Evolutionary conservation across 2,888 invertebrate species (phyloP).

Genomic region (Nysson spinosus): DNA sequence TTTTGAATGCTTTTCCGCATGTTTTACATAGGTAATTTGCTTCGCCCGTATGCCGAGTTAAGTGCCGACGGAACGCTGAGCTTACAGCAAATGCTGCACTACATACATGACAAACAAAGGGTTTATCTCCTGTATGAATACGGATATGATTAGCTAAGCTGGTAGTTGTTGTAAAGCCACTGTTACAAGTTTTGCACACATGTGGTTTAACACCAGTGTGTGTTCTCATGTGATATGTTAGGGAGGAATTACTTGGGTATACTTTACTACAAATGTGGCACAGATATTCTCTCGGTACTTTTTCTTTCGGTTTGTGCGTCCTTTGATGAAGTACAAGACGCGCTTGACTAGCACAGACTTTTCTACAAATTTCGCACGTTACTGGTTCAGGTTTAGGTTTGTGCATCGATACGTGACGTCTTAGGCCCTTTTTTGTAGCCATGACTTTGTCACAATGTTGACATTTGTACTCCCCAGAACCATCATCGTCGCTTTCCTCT

Average conservation of each 20-base stretch:
- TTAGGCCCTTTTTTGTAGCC: constrained; percentile 74
- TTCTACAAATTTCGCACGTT: constrained; percentile 73
- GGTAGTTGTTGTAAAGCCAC: constrained; percentile 75
- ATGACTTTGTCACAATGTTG: constrained; percentile 75
- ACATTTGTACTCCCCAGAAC: constrained; percentile 72
- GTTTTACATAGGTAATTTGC: constrained; percentile 76
- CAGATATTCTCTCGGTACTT: constrained; percentile 73
- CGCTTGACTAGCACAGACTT: constrained; percentile 74
- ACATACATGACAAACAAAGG: constrained; percentile 75
- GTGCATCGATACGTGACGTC: constrained; percentile 74
- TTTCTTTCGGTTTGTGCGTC: constrained; percentile 75
- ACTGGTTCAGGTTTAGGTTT: constrained; percentile 75
- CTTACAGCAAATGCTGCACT: constrained; percentile 76
- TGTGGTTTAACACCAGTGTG: constrained; percentile 75
- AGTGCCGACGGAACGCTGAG: constrained; percentile 72
- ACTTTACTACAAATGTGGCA: constrained; percentile 76
- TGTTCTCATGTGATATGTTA: constrained; percentile 76
- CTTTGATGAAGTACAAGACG: constrained; percentile 72
- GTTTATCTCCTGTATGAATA: constrained; percentile 75
- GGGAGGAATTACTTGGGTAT: constrained; percentile 75
- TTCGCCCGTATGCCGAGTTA: constrained; percentile 75
- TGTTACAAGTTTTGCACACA: constrained; percentile 75
- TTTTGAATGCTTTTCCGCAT: constrained; percentile 75
- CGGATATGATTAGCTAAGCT: constrained; percentile 75
- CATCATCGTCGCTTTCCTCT: constrained; percentile 65